Evolutionary conservation across 2,888 invertebrate species (phyloP).

Genomic region (Lithophane socia): DNA sequence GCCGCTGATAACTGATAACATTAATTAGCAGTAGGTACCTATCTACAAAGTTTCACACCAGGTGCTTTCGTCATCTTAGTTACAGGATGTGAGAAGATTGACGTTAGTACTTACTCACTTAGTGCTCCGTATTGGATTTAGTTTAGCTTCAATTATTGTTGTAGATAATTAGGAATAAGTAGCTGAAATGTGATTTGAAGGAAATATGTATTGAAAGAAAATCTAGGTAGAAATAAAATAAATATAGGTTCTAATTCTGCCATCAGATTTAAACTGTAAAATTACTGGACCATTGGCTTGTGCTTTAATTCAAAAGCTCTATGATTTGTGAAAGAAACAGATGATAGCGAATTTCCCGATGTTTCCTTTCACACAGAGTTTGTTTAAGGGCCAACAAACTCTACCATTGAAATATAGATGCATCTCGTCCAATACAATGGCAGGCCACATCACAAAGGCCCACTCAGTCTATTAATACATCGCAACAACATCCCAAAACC

Average conservation of each 20-base stretch:
- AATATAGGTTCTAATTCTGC: no score
- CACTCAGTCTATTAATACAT: constrained; percentile 68
- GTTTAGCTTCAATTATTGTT: background rate
- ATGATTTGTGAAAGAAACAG: background rate
- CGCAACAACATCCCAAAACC: constrained; percentile 68
- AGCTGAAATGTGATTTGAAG: background rate
- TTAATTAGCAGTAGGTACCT: constrained; percentile 57
- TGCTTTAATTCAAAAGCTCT: background rate
- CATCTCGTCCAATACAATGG: constrained; percentile 36
- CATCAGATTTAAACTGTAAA: background rate
- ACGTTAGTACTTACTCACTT: constrained; percentile 9
- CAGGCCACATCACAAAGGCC: constrained; percentile 54
- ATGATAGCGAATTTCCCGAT: background rate
- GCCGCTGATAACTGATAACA: constrained; percentile 68
- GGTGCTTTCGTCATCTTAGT: constrained; percentile 49
- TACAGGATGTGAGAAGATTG: constrained; percentile 44
- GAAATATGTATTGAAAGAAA: background rate
- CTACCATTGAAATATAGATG: constrained; percentile 16
- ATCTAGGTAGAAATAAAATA: background rate
- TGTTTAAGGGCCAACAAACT: background rate
- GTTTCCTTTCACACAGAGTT: background rate
- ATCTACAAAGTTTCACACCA: constrained; percentile 54
- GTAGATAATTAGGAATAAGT: background rate
- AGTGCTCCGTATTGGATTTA: background rate
- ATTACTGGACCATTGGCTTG: background rate